Conservation (phyloP, 2,113 vertebrate species). For the Dasypus novemcinctus region DNA sequence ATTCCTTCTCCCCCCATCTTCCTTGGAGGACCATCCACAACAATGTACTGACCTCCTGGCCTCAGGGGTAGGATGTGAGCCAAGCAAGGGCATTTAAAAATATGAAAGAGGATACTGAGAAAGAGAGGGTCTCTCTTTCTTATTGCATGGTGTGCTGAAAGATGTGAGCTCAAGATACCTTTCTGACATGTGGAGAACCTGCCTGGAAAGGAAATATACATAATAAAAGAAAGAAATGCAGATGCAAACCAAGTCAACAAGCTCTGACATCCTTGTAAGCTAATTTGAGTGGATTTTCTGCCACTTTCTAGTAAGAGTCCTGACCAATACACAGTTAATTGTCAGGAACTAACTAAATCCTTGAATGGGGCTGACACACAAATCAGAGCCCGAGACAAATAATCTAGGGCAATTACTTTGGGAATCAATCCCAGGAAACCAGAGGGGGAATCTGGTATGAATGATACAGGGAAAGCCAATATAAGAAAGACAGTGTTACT, state of each 20-base stretch:
- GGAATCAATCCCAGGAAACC: background rate
- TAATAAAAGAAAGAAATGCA: background rate
- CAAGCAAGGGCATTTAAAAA: background rate
- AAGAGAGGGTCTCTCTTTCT: background rate
- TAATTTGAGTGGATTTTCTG: background rate
- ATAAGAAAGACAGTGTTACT: no score
- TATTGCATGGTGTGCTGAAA: background rate
- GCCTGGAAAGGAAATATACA: background rate
- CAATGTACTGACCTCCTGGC: background rate
- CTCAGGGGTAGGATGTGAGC: background rate
- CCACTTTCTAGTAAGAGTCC: background rate
- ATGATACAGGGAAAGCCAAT: accelerated
- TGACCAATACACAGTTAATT: background rate
- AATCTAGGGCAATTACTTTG: background rate
- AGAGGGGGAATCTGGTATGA: background rate
- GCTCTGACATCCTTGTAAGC: background rate
- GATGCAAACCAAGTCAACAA: background rate
- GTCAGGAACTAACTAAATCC: background rate
- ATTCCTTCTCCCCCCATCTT: background rate
- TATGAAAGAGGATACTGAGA: background rate
- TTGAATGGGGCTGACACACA: background rate
- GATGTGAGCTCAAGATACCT: background rate
- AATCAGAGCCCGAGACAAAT: background rate
- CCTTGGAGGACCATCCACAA: background rate
- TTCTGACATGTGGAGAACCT: background rate